A percentile compares a stretch with the other conserved stretches of the same genome.
Evolutionary conservation across 2,113 vertebrate species (phyloP).

Genomic region (Tonatia bakeri): DNA sequence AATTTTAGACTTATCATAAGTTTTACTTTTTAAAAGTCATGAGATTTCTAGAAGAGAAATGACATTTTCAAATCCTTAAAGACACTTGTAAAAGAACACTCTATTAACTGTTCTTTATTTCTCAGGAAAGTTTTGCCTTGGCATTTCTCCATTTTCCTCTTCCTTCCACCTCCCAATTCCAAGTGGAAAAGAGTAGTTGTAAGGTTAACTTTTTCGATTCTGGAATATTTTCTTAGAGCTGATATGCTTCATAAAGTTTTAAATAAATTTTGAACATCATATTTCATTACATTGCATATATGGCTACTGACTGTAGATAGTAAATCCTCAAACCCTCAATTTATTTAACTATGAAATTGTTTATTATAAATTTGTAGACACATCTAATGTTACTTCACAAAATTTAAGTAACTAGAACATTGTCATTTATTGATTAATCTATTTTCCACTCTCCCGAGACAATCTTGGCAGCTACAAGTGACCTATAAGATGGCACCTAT

Average conservation of each 20-base stretch:
- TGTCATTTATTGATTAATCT: background rate
- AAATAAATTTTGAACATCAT: background rate
- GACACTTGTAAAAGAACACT: background rate
- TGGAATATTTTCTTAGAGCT: background rate
- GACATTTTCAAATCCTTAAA: conserved; percentile 49
- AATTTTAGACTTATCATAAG: conserved; percentile 47
- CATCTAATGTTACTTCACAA: background rate
- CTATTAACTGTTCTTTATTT: background rate
- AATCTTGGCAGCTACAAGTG: background rate
- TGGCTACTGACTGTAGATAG: background rate
- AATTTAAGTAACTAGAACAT: background rate
- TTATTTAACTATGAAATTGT: background rate
- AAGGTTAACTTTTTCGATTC: background rate
- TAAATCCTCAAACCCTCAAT: background rate
- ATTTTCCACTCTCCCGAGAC: background rate
- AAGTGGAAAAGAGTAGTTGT: background rate
- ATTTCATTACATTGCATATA: background rate
- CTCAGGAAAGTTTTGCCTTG: background rate
- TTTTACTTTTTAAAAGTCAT: conserved; percentile 57
- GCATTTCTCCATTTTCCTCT: background rate
- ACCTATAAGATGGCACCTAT: background rate
- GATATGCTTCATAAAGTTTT: background rate
- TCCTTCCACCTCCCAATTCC: background rate
- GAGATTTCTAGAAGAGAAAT: conserved; percentile 25
- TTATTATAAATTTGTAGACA: background rate